Evolutionary conservation across 2,113 vertebrate species (phyloP).

Genomic region (Phalacrocorax carbo): DNA sequence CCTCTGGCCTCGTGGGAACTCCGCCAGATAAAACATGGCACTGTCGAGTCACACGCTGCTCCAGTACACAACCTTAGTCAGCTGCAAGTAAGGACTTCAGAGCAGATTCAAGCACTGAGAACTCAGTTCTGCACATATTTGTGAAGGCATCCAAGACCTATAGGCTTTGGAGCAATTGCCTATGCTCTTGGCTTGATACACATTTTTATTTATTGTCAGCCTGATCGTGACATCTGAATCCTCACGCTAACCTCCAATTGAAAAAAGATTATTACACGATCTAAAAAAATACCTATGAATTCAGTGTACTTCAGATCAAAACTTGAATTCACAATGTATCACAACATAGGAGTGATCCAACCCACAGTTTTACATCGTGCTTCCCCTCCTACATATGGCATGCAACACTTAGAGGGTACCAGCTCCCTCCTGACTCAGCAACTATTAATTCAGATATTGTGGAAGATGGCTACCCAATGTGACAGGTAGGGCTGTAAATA

Average conservation of each 20-base stretch:
- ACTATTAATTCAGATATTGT: background rate
- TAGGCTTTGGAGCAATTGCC: background rate
- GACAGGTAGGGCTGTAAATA: background rate
- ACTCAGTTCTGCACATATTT: background rate
- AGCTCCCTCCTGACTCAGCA: background rate
- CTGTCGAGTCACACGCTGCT: background rate
- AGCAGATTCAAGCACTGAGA: background rate
- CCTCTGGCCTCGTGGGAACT: background rate
- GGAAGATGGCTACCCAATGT: background rate
- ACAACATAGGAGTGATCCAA: background rate
- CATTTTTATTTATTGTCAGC: background rate
- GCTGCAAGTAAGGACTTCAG: background rate
- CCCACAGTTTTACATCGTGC: background rate
- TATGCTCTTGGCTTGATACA: background rate
- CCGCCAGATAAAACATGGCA: background rate
- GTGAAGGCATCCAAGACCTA: background rate
- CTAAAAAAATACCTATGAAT: background rate
- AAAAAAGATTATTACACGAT: background rate
- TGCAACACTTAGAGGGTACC: background rate
- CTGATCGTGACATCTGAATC: background rate
- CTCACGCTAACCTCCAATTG: background rate
- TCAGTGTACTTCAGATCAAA: background rate
- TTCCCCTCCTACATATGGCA: background rate
- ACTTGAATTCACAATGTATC: background rate
- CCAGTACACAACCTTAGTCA: background rate